phyloP scores from a whole-genome alignment of 37 sponge, comb jelly and placozoan species.

The Chondrosia reniformis region DNA sequence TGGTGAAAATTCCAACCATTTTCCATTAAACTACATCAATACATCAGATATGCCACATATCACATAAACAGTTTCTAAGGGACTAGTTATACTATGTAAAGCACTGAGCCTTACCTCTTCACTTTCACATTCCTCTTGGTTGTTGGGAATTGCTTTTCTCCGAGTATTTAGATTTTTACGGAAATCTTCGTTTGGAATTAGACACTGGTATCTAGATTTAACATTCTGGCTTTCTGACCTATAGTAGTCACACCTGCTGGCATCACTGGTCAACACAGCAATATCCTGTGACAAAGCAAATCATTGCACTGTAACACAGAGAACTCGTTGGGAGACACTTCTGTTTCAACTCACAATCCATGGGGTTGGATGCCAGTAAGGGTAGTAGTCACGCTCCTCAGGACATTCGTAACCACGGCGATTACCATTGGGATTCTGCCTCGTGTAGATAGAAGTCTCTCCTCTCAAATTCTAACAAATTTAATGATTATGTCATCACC shows the following conservation, averaged over 20 bases:
- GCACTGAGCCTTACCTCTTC: background rate
- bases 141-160: conserved; percentile 74
- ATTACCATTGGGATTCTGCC: conserved; percentile 90
- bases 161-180: conserved; percentile 19
- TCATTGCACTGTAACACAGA: background rate
- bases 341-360: conserved; percentile 93
- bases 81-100: too few relatives aligned
- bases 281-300: conserved; percentile 63
- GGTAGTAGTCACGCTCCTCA: conserved; percentile 99
- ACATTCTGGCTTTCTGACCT: conserved; percentile 82
- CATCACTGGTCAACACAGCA: conserved; percentile 88
- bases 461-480: conserved; percentile 73
- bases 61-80: too few relatives aligned
- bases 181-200: conserved; percentile 53
- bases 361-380: conserved; percentile 98
- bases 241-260: conserved; percentile 76
- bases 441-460: conserved; percentile 73
- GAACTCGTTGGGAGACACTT: background rate
- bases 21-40: too few relatives aligned
- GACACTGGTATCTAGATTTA: conserved; percentile 76
- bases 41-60: too few relatives aligned
- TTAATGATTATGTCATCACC: too few relatives aligned
- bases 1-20: conserved; percentile 58
- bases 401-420: conserved; percentile 97
- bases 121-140: conserved; percentile 73